Conservation (phyloP, 1,140 invertebrate species). For the Hetaerina americana region DNA sequence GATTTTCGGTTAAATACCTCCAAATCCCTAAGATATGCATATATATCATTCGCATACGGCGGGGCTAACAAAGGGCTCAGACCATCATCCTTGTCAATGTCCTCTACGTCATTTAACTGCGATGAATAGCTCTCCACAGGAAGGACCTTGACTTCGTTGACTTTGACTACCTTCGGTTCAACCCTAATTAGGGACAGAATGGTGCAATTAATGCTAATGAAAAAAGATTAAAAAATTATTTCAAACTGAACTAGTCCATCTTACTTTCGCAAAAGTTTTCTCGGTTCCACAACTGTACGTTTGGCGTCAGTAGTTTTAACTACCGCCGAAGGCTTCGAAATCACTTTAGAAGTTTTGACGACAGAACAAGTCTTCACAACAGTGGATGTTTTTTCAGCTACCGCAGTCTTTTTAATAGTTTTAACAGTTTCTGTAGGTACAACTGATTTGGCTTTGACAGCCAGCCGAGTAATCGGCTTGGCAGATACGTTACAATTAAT, state of each 20-base stretch:
- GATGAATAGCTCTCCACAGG: not conserved
- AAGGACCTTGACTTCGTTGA: not conserved
- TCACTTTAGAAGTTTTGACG: not conserved
- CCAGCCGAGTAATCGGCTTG: not conserved
- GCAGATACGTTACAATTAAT: not conserved
- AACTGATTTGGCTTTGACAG: not conserved
- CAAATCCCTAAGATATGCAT: conserved; percentile 37
- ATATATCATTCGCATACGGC: conserved; percentile 44
- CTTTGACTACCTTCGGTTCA: not conserved
- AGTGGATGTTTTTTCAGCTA: not conserved
- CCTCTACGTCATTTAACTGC: conserved; percentile 17
- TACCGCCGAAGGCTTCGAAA: not conserved
- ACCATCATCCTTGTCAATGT: conserved; percentile 39
- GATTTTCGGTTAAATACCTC: conserved; percentile 32
- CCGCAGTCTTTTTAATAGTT: not conserved
- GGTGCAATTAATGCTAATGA: not conserved
- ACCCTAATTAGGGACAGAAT: not conserved
- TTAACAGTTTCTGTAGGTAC: not conserved
- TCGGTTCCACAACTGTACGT: too few species aligned
- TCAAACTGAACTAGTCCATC: too few species aligned
- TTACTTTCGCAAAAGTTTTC: too few species aligned
- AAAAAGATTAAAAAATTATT: not conserved
- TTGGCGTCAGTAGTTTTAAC: not conserved
- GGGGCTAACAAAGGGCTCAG: conserved; percentile 39
- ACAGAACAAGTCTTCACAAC: not conserved